These are phyloP conservation scores for Drosophila lini DNA, from an alignment of 1,140 invertebrate species.

Conservation along the genomic window DNA sequence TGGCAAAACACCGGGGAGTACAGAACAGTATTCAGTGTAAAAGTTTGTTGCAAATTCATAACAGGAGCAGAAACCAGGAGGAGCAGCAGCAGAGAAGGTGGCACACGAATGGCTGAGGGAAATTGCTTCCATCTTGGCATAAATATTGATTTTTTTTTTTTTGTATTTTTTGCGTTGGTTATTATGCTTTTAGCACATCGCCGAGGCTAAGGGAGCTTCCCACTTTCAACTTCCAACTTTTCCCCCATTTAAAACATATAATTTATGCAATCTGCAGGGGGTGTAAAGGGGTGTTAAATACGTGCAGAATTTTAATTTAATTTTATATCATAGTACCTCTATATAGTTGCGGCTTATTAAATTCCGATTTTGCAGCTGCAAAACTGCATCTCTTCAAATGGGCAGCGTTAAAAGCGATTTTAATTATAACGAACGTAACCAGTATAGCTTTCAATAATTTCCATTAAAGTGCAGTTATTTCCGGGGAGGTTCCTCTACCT, in stretches of 20 bases:
- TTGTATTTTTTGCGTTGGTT: slow-evolving; percentile 8
- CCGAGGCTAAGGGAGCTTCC: neutral
- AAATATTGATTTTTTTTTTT: slow-evolving; percentile 42
- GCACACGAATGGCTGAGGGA: slow-evolving; percentile 1
- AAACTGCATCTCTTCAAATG: neutral
- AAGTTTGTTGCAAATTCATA: slow-evolving; percentile 48
- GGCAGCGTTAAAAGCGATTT: slow-evolving; percentile 12
- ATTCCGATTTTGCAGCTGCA: slow-evolving; percentile 12
- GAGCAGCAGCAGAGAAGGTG: slow-evolving; percentile 2
- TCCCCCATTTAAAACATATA: slow-evolving; percentile 31
- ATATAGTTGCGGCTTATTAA: slow-evolving; percentile 18
- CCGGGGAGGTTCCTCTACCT: neutral
- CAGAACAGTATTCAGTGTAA: slow-evolving; percentile 20
- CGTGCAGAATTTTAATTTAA: slow-evolving; percentile 16
- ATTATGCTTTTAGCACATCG: slow-evolving; percentile 26
- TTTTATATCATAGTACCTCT: slow-evolving; percentile 9
- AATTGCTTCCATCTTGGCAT: slow-evolving; percentile 40
- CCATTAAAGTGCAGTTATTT: slow-evolving; percentile 2
- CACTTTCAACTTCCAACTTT: neutral
- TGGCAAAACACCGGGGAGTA: slow-evolving; percentile 16
- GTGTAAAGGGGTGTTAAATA: slow-evolving; percentile 15
- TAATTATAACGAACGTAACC: slow-evolving; percentile 5
- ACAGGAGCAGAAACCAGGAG: neutral
- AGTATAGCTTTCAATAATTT: slow-evolving; percentile 16
- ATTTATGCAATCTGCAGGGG: slow-evolving; percentile 42